phyloP scores from a whole-genome alignment of 37 sponge, comb jelly and placozoan genomes.

The Haliclona indistincta region DNA sequence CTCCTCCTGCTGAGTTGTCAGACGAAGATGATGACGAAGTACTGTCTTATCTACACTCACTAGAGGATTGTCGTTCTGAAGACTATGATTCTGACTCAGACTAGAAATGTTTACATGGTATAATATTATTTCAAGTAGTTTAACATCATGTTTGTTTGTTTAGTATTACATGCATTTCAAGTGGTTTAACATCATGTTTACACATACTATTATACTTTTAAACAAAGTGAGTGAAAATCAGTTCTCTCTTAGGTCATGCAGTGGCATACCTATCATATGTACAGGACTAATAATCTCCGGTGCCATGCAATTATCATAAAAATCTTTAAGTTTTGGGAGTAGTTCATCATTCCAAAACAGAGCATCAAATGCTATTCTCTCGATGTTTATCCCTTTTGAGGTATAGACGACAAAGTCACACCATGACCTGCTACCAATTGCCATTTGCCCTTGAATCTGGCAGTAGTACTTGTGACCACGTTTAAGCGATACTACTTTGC shows the following conservation, averaged over 20 bases:
- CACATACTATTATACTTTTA: too few species aligned
- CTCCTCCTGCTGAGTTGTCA: conserved; percentile 4
- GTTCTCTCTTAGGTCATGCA: too few species aligned
- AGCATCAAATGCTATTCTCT: conserved; percentile 42
- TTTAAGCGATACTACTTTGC: background rate
- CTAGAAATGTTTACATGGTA: too few species aligned
- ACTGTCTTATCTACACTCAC: background rate
- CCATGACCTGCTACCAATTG: conserved; percentile 47
- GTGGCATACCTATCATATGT: conserved; percentile 33
- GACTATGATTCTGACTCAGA: background rate
- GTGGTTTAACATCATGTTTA: too few species aligned
- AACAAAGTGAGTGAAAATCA: too few species aligned
- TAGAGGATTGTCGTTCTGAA: background rate
- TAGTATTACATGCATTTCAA: too few species aligned
- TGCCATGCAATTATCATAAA: conserved; percentile 58
- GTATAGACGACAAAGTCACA: conserved; percentile 68
- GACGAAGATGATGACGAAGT: background rate
- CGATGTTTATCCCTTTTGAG: conserved; percentile 38
- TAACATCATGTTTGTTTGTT: too few species aligned
- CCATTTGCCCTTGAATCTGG: conserved; percentile 68
- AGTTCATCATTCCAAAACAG: conserved; percentile 29
- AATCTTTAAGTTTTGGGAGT: conserved; percentile 32
- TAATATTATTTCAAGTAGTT: too few species aligned
- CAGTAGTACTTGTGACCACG: conserved; percentile 35
- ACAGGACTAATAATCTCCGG: conserved; percentile 66